Percentiles rank a stretch among this genome's conserved stretches.
These are phyloP conservation scores for Bothrops jararaca DNA, from an alignment of 2,113 vertebrate genomes.

Conservation along the genomic window DNA sequence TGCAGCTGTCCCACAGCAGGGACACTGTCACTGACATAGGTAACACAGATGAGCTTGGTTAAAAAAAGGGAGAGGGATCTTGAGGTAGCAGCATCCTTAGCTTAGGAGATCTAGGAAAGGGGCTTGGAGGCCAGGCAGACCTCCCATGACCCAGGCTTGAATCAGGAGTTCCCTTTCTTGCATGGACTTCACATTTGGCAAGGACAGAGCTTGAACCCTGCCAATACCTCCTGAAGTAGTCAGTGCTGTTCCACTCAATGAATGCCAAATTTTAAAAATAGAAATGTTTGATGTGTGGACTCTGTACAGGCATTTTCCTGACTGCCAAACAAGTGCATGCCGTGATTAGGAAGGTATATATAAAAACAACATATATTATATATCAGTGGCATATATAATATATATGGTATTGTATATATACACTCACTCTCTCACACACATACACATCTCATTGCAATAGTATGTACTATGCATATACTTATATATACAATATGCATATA, in stretches of 20 bases:
- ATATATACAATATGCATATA: slow-evolving; percentile 11
- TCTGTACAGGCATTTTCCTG: slow-evolving; percentile 45
- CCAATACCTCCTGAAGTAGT: not conserved
- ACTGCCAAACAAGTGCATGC: slow-evolving; percentile 28
- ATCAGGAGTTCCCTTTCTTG: slow-evolving; percentile 2
- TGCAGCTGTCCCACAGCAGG: slow-evolving; percentile 95
- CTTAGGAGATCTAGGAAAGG: slow-evolving; percentile 49
- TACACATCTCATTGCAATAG: slow-evolving; percentile 42
- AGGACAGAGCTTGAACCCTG: not conserved
- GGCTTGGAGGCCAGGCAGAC: slow-evolving; percentile 15
- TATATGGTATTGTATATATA: slow-evolving; percentile 8
- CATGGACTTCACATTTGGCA: slow-evolving; percentile 24
- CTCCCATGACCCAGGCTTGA: not conserved
- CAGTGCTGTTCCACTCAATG: not conserved
- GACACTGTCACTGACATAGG: slow-evolving; percentile 98
- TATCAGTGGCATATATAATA: slow-evolving; percentile 14
- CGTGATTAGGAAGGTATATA: slow-evolving; percentile 41
- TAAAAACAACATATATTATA: slow-evolving; percentile 31
- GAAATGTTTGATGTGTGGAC: slow-evolving; percentile 41
- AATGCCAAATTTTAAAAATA: slow-evolving; percentile 35
- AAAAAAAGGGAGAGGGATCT: slow-evolving; percentile 69
- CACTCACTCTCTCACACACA: not conserved
- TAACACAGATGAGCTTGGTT: slow-evolving; percentile 76
- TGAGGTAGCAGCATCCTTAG: slow-evolving; percentile 63
- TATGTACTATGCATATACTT: slow-evolving; percentile 7